A percentile compares a stretch with the other conserved stretches of the same genome.
These are phyloP conservation scores for Trichopria drosophilae DNA, from an alignment of 2,888 invertebrate genomes.

Conservation along the genomic window DNA sequence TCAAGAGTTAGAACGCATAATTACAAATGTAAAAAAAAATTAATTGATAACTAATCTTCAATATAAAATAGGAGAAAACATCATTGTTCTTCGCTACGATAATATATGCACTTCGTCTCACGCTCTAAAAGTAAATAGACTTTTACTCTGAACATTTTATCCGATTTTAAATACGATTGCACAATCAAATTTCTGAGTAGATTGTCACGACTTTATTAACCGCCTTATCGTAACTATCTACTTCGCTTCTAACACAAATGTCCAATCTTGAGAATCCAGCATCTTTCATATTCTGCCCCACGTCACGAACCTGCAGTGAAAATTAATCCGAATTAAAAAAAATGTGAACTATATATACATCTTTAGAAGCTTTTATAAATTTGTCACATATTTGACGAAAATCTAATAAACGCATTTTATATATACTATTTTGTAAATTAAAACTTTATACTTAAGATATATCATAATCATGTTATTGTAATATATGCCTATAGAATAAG, in stretches of 20 bases:
- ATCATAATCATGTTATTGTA: neutral
- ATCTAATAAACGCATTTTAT: too few species aligned
- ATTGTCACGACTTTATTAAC: slow-evolving; percentile 59
- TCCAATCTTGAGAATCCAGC: slow-evolving; percentile 58
- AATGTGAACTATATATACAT: too few species aligned
- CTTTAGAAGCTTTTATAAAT: too few species aligned
- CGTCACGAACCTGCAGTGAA: slow-evolving; percentile 55
- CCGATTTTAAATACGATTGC: neutral
- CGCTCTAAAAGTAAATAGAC: too few species aligned
- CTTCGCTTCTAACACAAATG: slow-evolving; percentile 61
- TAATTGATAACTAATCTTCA: too few species aligned
- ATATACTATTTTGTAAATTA: neutral
- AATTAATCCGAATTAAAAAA: neutral
- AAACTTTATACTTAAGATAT: neutral
- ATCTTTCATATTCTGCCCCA: slow-evolving; percentile 54
- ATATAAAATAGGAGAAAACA: too few species aligned
- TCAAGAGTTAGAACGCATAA: too few species aligned
- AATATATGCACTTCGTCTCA: too few species aligned
- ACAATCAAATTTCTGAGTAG: slow-evolving; percentile 36
- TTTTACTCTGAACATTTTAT: neutral
- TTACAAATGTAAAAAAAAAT: too few species aligned
- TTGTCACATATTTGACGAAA: too few species aligned
- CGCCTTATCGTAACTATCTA: slow-evolving; percentile 61
- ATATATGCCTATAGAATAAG: too few species aligned
- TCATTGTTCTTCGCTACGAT: too few species aligned